phyloP scores from a whole-genome alignment of 2,888 invertebrate genomes.

The Hydrotaea cyrtoneurina region DNA sequence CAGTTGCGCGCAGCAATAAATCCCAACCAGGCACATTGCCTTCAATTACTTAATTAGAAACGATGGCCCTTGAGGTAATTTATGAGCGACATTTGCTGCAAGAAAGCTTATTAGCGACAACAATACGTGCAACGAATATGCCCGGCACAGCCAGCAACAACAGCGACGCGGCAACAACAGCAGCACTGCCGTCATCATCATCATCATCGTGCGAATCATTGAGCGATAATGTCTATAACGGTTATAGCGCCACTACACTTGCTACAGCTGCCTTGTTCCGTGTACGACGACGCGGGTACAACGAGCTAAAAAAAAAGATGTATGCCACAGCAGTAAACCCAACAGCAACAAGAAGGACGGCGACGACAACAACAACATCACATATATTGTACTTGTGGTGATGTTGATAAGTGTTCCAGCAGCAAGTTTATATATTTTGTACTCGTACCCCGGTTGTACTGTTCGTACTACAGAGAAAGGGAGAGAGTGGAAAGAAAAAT shows the following conservation, averaged over 20 bases:
- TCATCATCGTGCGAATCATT: slow-evolving; percentile 54
- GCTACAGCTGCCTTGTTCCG: background rate
- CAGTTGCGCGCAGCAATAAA: slow-evolving; percentile 71
- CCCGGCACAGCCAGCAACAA: slow-evolving; percentile 45
- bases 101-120: slow-evolving; percentile 70
- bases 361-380: slow-evolving; percentile 26
- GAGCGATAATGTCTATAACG: slow-evolving; percentile 62
- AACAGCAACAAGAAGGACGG: slow-evolving; percentile 13
- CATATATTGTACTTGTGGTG: slow-evolving; percentile 52
- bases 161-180: background rate
- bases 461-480: background rate
- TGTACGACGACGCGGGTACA: background rate
- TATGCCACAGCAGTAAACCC: slow-evolving; percentile 6
- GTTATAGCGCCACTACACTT: slow-evolving; percentile 39
- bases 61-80: slow-evolving; percentile 76
- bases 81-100: slow-evolving; percentile 71
- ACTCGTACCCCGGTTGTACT: background rate
- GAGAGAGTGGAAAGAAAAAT: slow-evolving; percentile 2
- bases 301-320: background rate
- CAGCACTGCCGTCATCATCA: background rate
- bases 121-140: slow-evolving; percentile 69
- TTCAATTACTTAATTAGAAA: slow-evolving; percentile 78
- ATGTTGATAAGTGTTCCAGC: slow-evolving; percentile 55
- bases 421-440: slow-evolving; percentile 10
- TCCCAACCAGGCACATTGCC: slow-evolving; percentile 73